Evolutionary conservation across 2,113 vertebrate species (phyloP).

Genomic region (Nicator chloris): DNA sequence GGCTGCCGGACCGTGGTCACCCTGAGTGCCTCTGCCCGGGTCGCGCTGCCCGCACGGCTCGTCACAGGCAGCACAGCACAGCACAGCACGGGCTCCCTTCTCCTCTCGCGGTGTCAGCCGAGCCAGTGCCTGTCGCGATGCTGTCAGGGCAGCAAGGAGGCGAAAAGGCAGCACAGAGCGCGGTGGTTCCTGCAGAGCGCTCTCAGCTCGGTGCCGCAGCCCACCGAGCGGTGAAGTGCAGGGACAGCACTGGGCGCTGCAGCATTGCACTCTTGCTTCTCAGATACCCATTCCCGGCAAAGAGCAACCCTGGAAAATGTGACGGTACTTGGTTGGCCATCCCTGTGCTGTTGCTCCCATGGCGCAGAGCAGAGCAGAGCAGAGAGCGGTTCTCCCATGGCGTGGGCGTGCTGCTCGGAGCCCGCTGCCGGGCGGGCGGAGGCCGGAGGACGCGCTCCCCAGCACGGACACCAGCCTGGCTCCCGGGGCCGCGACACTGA

Average conservation of each 20-base stretch:
- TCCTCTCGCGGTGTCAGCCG: background rate
- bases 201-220: background rate
- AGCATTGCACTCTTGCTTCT: background rate
- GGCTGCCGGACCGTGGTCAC: rapidly evolving
- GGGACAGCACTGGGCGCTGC: background rate
- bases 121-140: background rate
- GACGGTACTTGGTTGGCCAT: background rate
- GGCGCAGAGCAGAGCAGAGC: background rate
- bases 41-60: background rate
- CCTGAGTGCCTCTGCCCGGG: background rate
- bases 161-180: background rate
- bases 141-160: background rate
- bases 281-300: background rate
- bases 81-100: background rate
- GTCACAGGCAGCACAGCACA: rapidly evolving
- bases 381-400: too few species aligned
- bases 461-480: rapidly evolving
- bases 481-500: too few species aligned
- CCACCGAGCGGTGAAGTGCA: rapidly evolving
- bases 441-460: rapidly evolving
- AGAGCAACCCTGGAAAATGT: background rate
- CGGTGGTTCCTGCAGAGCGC: rapidly evolving
- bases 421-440: background rate
- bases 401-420: background rate
- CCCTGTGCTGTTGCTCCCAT: background rate